These are phyloP conservation scores for Magallana ariakensis DNA, from an alignment of 1,140 invertebrate genomes.

Conservation along the genomic window DNA sequence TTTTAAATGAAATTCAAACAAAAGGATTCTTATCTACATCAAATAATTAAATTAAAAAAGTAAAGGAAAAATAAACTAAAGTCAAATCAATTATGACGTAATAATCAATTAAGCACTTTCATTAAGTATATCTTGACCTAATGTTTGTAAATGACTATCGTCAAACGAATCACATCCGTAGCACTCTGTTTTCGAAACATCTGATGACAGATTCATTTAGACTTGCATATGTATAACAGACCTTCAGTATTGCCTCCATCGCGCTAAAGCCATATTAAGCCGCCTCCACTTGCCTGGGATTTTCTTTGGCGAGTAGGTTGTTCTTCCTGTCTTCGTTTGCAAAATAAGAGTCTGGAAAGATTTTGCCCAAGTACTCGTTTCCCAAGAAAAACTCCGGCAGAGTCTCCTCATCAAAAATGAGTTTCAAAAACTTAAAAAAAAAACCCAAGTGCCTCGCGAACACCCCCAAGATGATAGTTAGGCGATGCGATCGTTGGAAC, in stretches of 20 bases:
- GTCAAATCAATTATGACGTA: too few relatives aligned
- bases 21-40: too few relatives aligned
- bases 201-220: not conserved
- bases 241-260: not conserved
- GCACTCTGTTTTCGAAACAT: too few relatives aligned
- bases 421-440: not conserved
- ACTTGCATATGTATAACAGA: not conserved
- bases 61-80: too few relatives aligned
- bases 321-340: not conserved
- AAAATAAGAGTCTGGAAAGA: not conserved
- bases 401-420: not conserved
- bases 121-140: too few relatives aligned
- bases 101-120: too few relatives aligned
- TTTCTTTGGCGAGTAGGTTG: not conserved
- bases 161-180: too few relatives aligned
- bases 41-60: too few relatives aligned
- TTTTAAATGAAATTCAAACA: too few relatives aligned
- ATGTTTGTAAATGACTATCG: too few relatives aligned
- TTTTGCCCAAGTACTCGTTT: not conserved
- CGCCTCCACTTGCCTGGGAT: not conserved
- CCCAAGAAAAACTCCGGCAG: not conserved
- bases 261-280: not conserved
- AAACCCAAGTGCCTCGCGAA: not conserved
- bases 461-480: not conserved
- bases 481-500: not conserved